phyloP scores from a whole-genome alignment of 2,888 invertebrate genomes.

The Epistrophe grossulariae region DNA sequence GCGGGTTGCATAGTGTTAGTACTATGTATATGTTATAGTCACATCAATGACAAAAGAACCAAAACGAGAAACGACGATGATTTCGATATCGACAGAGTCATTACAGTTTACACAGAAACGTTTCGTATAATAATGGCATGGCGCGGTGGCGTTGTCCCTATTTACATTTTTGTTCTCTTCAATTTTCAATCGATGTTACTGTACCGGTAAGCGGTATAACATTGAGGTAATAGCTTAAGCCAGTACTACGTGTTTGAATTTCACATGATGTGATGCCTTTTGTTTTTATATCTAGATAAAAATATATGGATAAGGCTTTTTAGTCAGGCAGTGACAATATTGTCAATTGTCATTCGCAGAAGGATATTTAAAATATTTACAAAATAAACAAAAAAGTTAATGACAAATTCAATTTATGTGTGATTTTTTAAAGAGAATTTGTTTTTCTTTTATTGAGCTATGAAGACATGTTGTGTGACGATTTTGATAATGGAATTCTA shows the following conservation, averaged over 20 bases:
- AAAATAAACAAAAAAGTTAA: conserved; percentile 35
- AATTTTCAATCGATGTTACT: conserved; percentile 47
- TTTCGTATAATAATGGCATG: conserved; percentile 41
- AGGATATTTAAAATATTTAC: conserved; percentile 12
- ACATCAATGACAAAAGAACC: conserved; percentile 30
- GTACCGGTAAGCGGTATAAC: background rate
- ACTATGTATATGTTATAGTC: background rate
- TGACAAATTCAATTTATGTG: conserved; percentile 58
- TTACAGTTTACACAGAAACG: conserved; percentile 41
- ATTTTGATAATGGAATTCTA: conserved; percentile 12
- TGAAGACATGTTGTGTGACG: conserved; percentile 37
- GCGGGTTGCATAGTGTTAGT: background rate
- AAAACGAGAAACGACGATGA: conserved; percentile 20
- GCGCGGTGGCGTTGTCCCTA: conserved; percentile 39
- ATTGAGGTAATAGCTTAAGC: conserved; percentile 34
- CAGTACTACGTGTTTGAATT: conserved; percentile 61
- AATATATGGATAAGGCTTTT: background rate
- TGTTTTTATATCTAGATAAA: conserved; percentile 43
- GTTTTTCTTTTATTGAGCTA: conserved; percentile 56
- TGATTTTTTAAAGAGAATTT: conserved; percentile 62
- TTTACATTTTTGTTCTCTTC: conserved; percentile 54
- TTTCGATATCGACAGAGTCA: conserved; percentile 56
- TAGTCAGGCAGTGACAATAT: conserved; percentile 19
- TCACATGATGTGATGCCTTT: conserved; percentile 22
- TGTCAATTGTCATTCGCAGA: conserved; percentile 25